A percentile compares a stretch with the other conserved stretches of the same genome.
phyloP scores from a whole-genome alignment of 2,888 invertebrate species.

The Sinelater perroti region DNA sequence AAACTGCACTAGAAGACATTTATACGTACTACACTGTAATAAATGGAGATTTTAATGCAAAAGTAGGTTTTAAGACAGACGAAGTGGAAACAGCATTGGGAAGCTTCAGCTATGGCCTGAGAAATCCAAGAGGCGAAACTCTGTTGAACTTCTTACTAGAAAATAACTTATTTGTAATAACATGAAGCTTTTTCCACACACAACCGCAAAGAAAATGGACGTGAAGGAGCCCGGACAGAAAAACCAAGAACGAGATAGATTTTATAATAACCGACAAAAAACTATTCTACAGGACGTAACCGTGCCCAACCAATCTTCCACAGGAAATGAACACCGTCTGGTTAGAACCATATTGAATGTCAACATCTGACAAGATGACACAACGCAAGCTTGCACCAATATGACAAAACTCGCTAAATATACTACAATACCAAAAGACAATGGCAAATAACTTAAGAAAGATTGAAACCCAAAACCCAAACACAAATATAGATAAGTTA shows the following conservation, averaged over 20 bases:
- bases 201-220: background rate
- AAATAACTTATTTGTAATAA: slow-evolving; percentile 5
- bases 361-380: background rate
- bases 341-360: background rate
- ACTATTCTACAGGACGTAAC: background rate
- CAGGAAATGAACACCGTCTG: background rate
- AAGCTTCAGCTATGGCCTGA: background rate
- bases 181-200: background rate
- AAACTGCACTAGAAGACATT: no score
- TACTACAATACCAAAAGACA: background rate
- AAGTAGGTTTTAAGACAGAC: background rate
- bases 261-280: slow-evolving; percentile 6
- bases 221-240: background rate
- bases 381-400: background rate
- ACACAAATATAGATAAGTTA: background rate
- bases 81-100: slow-evolving; percentile 2
- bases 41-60: slow-evolving; percentile 3
- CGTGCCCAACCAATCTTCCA: background rate
- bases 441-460: background rate
- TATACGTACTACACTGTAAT: no score
- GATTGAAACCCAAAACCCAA: background rate
- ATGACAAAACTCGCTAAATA: background rate
- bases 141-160: slow-evolving; percentile 1
- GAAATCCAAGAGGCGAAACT: background rate
- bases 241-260: slow-evolving; percentile 8